Percentiles rank a stretch among this genome's conserved stretches.
These are phyloP conservation scores for Teleogryllus occipitalis DNA, from an alignment of 1,140 invertebrate genomes.

Conservation along the genomic window DNA sequence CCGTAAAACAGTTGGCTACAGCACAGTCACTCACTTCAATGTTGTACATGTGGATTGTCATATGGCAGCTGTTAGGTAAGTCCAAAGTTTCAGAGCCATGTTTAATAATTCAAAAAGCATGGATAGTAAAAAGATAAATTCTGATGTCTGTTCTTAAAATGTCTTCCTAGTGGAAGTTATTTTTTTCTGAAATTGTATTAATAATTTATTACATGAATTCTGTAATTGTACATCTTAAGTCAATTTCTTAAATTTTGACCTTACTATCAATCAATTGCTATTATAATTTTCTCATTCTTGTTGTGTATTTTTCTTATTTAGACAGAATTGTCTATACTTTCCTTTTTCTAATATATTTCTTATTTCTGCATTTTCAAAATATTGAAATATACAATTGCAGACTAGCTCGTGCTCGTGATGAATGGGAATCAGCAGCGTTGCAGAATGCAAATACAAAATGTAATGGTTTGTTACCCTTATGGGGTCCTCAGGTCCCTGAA, in stretches of 20 bases:
- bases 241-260: no score
- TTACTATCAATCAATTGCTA: neutral
- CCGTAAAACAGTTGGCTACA: slow-evolving; percentile 76
- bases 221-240: no score
- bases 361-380: neutral
- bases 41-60: slow-evolving; percentile 97
- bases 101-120: neutral
- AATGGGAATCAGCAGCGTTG: slow-evolving; percentile 95
- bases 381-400: slow-evolving; percentile 30
- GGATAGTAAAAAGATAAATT: neutral
- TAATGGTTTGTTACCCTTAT: slow-evolving; percentile 90
- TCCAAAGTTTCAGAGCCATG: neutral
- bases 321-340: no score
- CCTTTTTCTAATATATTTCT: no score
- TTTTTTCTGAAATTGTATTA: neutral
- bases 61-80: slow-evolving; percentile 80
- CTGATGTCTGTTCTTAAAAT: neutral
- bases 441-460: slow-evolving; percentile 97
- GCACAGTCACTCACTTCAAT: slow-evolving; percentile 96
- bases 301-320: no score
- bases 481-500: slow-evolving; percentile 93
- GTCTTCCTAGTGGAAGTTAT: neutral
- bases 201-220: neutral
- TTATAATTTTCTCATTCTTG: neutral
- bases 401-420: slow-evolving; percentile 69